Conservation (phyloP, 2,888 invertebrate genomes). For the Phoronis australis region DNA sequence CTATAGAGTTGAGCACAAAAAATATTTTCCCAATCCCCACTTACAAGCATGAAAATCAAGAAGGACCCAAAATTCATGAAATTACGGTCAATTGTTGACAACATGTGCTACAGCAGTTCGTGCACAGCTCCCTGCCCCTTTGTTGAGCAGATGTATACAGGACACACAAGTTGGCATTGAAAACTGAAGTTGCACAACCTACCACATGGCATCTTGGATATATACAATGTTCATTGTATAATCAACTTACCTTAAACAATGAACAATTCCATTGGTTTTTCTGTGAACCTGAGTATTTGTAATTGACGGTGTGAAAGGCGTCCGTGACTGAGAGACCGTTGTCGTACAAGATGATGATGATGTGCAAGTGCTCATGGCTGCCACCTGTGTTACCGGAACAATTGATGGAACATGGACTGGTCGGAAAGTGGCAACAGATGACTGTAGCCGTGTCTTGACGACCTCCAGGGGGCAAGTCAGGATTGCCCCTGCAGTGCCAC, state of each 20-base stretch:
- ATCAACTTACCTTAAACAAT: neutral
- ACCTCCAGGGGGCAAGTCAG: slow-evolving; percentile 97
- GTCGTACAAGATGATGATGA: neutral
- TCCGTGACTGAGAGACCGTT: neutral
- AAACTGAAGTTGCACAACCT: too few species aligned
- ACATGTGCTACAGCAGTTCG: too few species aligned
- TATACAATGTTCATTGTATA: too few species aligned
- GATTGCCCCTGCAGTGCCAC: slow-evolving; percentile 94
- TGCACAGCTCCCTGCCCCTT: too few species aligned
- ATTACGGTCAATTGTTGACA: too few species aligned
- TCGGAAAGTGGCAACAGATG: slow-evolving; percentile 65
- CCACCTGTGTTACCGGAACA: neutral
- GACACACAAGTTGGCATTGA: too few species aligned
- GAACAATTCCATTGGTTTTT: neutral
- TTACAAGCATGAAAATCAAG: too few species aligned
- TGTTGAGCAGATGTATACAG: too few species aligned
- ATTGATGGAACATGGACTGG: slow-evolving; percentile 21
- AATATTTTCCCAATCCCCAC: too few species aligned
- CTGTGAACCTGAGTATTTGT: slow-evolving; percentile 1
- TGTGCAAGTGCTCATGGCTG: neutral
- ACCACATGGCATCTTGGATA: too few species aligned
- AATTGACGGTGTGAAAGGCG: slow-evolving; percentile 1
- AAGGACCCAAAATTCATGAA: too few species aligned
- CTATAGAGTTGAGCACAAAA: too few species aligned
- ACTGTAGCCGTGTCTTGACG: slow-evolving; percentile 93